These are phyloP conservation scores for Mesitornis unicolor DNA, from an alignment of 2,113 vertebrate species.

Conservation along the genomic window DNA sequence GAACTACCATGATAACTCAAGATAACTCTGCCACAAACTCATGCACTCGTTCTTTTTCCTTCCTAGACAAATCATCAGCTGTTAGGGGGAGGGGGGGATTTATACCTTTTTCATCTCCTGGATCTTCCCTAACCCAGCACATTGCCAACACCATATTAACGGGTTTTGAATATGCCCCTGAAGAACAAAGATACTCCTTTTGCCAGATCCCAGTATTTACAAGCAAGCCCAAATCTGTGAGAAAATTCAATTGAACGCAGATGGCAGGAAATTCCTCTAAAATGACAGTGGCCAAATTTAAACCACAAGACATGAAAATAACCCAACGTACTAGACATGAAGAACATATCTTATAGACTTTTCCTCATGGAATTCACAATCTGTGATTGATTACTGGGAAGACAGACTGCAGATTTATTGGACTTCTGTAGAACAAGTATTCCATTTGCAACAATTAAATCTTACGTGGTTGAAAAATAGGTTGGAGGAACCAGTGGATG, in stretches of 20 bases:
- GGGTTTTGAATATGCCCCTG: conserved; percentile 77
- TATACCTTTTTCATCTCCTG: conserved; percentile 65
- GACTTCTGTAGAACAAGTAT: conserved; percentile 91
- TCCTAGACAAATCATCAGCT: conserved; percentile 37
- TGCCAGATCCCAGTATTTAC: conserved; percentile 92
- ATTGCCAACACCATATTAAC: conserved; percentile 68
- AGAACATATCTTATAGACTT: conserved; percentile 81
- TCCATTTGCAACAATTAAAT: conserved; percentile 89
- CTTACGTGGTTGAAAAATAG: conserved; percentile 75
- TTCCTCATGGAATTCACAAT: conserved; percentile 80
- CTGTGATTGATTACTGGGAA: conserved; percentile 83
- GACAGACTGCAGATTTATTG: conserved; percentile 84
- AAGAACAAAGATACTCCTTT: conserved; percentile 82
- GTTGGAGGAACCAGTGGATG: conserved; percentile 66
- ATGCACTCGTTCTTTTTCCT: background rate
- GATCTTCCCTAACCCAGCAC: conserved; percentile 53
- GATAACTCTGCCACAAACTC: conserved; percentile 17
- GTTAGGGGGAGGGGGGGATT: background rate
- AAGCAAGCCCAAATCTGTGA: conserved; percentile 92
- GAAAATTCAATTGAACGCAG: conserved; percentile 94
- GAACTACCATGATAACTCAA: background rate
- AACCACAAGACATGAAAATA: conserved; percentile 93
- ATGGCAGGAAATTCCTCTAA: conserved; percentile 98
- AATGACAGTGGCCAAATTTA: conserved; percentile 94
- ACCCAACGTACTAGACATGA: conserved; percentile 81